phyloP scores from a whole-genome alignment of 2,888 invertebrate genomes.

The Artemia sinica region DNA sequence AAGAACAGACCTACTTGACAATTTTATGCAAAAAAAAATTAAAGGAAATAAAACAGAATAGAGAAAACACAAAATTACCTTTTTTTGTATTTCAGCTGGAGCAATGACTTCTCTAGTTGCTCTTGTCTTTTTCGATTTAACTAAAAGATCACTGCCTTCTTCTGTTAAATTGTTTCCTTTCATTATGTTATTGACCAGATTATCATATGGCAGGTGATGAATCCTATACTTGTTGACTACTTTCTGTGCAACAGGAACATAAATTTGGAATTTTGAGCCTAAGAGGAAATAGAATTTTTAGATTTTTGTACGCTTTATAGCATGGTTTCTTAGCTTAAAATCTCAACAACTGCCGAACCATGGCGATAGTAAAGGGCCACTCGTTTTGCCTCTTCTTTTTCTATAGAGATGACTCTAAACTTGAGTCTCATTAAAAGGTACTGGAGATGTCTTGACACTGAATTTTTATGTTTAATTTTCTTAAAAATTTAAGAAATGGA shows the following conservation, averaged over 20 bases:
- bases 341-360: too few species aligned
- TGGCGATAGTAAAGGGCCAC: too few species aligned
- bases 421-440: too few species aligned
- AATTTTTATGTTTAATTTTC: too few species aligned
- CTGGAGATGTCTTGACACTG: too few species aligned
- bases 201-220: conserved; percentile 55
- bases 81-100: conserved; percentile 1
- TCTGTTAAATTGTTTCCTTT: not conserved
- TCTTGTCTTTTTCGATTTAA: not conserved
- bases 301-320: too few species aligned
- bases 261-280: conserved; percentile 61
- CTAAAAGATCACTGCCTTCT: not conserved
- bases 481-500: too few species aligned
- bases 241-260: conserved; percentile 75
- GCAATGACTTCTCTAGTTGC: conserved; percentile 9
- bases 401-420: too few species aligned
- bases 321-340: too few species aligned
- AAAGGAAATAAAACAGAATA: conserved; percentile 20
- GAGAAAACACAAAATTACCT: conserved; percentile 14
- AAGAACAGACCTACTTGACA: too few species aligned
- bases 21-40: too few species aligned
- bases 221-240: conserved; percentile 62
- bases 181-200: conserved; percentile 47
- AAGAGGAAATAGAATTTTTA: not conserved
- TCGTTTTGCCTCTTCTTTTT: too few species aligned